phyloP scores from a whole-genome alignment of 2,888 invertebrate genomes.

The Aplocera efformata region DNA sequence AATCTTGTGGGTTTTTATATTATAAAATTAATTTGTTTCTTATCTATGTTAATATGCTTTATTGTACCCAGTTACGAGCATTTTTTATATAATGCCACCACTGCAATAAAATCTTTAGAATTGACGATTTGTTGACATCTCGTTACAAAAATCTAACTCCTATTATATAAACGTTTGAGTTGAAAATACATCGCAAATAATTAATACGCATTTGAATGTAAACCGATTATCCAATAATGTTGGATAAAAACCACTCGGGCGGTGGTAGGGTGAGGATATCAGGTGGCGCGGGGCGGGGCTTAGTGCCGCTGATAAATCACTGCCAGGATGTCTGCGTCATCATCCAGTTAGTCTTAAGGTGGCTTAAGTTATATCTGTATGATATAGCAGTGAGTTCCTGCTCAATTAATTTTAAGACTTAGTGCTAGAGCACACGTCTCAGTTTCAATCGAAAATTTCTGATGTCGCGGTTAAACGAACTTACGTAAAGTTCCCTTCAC shows the following conservation, averaged over 20 bases:
- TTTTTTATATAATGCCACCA: constrained; percentile 1
- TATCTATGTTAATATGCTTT: too few species aligned
- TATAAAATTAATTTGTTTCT: too few species aligned
- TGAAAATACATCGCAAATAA: constrained; percentile 13
- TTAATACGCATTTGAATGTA: constrained; percentile 7
- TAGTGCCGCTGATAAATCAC: constrained; percentile 35
- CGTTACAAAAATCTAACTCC: constrained; percentile 6
- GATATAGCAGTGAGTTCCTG: too few species aligned
- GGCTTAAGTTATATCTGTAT: too few species aligned
- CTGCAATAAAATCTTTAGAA: neutral
- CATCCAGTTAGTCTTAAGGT: constrained; percentile 6
- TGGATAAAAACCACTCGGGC: constrained; percentile 4
- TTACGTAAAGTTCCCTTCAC: too few species aligned
- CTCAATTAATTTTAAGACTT: too few species aligned
- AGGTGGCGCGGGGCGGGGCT: constrained; percentile 30
- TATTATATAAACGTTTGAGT: constrained; percentile 7
- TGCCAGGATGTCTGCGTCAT: constrained; percentile 18
- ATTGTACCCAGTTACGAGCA: neutral
- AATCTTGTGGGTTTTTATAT: too few species aligned
- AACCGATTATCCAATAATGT: constrained; percentile 14
- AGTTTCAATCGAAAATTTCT: too few species aligned
- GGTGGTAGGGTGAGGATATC: constrained; percentile 26
- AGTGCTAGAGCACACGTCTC: too few species aligned
- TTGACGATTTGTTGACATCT: neutral
- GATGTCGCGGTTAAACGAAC: too few species aligned